Evolutionary conservation across 2,888 invertebrate species (phyloP).

Genomic region (Diarsia brunnea): DNA sequence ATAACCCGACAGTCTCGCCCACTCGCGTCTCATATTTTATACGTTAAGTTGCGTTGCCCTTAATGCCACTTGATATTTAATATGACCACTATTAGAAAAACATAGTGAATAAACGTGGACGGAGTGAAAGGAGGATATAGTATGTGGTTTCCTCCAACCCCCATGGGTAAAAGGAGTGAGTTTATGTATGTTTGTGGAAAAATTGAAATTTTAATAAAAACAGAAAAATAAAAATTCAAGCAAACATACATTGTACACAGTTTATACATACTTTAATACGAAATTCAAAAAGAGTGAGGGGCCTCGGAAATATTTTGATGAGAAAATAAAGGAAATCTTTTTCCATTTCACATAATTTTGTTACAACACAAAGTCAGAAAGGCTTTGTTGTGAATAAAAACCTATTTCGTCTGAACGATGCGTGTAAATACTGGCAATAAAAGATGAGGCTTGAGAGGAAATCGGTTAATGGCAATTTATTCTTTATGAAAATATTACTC

Average conservation of each 20-base stretch:
- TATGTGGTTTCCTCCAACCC: background rate
- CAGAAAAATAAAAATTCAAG: constrained; percentile 20
- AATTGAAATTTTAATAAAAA: constrained; percentile 1
- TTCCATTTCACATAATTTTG: constrained; percentile 64
- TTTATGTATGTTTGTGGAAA: background rate
- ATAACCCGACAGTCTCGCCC: constrained; percentile 54
- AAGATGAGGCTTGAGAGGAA: constrained; percentile 37
- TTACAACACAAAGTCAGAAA: constrained; percentile 61
- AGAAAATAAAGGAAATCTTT: constrained; percentile 53
- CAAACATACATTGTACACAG: constrained; percentile 28
- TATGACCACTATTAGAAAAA: constrained; percentile 1
- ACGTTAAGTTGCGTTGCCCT: constrained; percentile 41
- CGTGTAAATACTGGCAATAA: constrained; percentile 50
- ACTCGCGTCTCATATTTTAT: constrained; percentile 57
- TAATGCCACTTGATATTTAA: constrained; percentile 47
- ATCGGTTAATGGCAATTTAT: constrained; percentile 40
- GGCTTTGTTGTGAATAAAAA: constrained; percentile 61
- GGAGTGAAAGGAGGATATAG: background rate
- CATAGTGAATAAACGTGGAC: background rate
- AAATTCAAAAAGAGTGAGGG: constrained; percentile 41
- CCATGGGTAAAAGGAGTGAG: background rate
- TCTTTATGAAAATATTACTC: constrained; percentile 19
- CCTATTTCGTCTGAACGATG: constrained; percentile 56
- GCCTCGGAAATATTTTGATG: constrained; percentile 50
- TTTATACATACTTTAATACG: constrained; percentile 1